Conservation (phyloP, 2,797 vertebrate species). For the Diceros bicornis region DNA sequence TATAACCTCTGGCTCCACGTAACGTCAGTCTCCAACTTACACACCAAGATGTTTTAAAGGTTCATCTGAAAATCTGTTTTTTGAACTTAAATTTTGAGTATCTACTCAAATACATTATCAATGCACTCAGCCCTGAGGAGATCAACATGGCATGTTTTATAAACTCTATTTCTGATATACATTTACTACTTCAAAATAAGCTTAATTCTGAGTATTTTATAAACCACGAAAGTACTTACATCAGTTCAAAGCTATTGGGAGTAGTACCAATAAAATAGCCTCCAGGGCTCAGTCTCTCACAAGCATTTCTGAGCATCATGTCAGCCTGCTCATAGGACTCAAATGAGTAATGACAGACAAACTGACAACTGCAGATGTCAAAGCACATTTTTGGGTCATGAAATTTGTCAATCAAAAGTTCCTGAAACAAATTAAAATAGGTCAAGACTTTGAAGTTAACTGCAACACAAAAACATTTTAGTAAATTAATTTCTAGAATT, state of each 20-base stretch:
- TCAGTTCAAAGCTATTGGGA: constrained; percentile 96
- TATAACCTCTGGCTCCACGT: neutral
- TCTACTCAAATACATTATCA: constrained; percentile 40
- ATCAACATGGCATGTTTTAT: neutral
- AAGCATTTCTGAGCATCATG: constrained; percentile 97
- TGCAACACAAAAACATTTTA: neutral
- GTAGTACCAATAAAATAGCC: constrained; percentile 98
- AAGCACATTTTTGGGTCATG: constrained; percentile 91
- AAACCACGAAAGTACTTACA: constrained; percentile 91
- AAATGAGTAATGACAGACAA: constrained; percentile 98
- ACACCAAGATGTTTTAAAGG: neutral
- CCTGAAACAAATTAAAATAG: constrained; percentile 89
- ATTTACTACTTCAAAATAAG: neutral
- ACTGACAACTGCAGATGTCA: constrained; percentile 98
- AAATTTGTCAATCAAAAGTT: constrained; percentile 93
- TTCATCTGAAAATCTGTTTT: constrained; percentile 28
- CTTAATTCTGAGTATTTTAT: neutral
- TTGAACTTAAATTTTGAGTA: constrained; percentile 7
- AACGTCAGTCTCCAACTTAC: neutral
- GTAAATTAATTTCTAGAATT: constrained; percentile 54
- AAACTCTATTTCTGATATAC: neutral
- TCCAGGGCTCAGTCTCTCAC: constrained; percentile 94
- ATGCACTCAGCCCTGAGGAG: neutral
- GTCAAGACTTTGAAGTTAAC: constrained; percentile 46
- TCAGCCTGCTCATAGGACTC: constrained; percentile 96